Base-by-base conservation (phyloP, 2,888 invertebrate genomes). In the Stenotaenia linearis region DNA sequence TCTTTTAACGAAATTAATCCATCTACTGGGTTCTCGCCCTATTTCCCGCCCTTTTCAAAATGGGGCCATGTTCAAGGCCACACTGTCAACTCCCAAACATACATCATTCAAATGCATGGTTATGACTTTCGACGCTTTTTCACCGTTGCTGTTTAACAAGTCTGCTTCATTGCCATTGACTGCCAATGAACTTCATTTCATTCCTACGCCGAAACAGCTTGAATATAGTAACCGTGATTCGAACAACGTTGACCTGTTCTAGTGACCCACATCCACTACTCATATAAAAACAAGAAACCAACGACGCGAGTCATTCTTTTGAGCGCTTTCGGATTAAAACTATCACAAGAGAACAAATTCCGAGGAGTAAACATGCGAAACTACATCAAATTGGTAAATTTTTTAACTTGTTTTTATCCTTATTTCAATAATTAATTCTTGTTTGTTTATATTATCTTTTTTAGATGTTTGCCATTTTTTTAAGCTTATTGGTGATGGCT, bases 251-350 rank as follows among this genome's bases (percentile, higher is more conserved):
- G 69, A 69, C 69, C 69, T 69, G 69, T 69, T 28, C 69, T 69
- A 69, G 69, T 69, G 69, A 69, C 69, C 69, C 69, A 69, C n/a
- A 69, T 69, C 25, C 9, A 25, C n/a, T n/a, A 28, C n/a, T 25
- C 25, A 69, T 69, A 69, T 69, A 69, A 69, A 69, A 69, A 23
- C 69, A 25, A 10, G 15, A 28, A 69, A 25, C n/a, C 69, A 69
- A 28, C 69, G 69, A 28, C 69, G 69, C 69, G 69, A 69, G 69
- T 69, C 69, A 69, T 28, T 69, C 69, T 69, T 69, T n/a, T 69
- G 10, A 69, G 69, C 28, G 69, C 25, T 69, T 69, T 69, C 69
- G 69, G 69, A 69, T 69, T 69, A 69, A 61, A 69, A 15, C 25
- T 3, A 50, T 18, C 50, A n/a, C n/a, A n/a, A n/a, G n/a, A n/a